Conservation (phyloP, 2,888 invertebrate genomes). For the Apodemia mormo region DNA sequence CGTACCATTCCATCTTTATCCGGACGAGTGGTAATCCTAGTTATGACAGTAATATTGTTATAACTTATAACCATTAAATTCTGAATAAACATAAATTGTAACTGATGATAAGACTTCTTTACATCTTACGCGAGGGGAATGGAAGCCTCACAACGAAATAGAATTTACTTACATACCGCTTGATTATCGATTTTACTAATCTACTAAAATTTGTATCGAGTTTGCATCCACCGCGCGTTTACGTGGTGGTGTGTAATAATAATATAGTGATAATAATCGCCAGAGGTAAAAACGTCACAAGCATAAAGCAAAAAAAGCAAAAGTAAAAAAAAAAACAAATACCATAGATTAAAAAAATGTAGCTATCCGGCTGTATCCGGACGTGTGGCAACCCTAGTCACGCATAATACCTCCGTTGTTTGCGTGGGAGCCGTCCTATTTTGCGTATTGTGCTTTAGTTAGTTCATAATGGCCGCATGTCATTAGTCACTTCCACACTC, state of each 20-base stretch:
- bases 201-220: no score
- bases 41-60: no score
- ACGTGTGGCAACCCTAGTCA: background rate
- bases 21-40: no score
- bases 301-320: background rate
- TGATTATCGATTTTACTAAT: no score
- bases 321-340: background rate
- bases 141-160: no score
- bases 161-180: no score
- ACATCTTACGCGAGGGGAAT: no score
- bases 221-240: no score
- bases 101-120: background rate
- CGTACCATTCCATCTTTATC: no score
- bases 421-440: slow-evolving; percentile 8
- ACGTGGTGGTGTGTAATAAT: no score
- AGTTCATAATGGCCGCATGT: slow-evolving; percentile 5
- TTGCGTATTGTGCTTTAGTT: slow-evolving; percentile 7
- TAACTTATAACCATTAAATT: no score
- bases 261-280: no score
- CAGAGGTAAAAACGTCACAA: background rate
- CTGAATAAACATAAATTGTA: background rate
- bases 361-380: background rate
- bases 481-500: background rate
- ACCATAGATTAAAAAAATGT: background rate
- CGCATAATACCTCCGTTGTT: slow-evolving; percentile 8